Percentiles rank a stretch among this genome's conserved stretches.
Conservation (phyloP, 2,797 vertebrate genomes). For the Gymnodraco acuticeps region DNA sequence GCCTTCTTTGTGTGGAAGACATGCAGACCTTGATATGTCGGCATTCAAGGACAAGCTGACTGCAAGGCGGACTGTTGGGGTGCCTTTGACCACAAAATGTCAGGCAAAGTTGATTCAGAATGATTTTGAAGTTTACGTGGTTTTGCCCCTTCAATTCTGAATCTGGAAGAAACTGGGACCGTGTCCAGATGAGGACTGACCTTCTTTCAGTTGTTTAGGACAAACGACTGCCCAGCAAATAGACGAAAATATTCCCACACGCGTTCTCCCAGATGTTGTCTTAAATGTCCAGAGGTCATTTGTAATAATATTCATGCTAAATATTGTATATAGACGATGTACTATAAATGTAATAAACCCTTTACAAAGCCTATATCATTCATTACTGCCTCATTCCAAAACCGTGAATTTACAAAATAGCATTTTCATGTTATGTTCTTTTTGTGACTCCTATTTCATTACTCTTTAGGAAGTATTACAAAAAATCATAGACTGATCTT, state of each 20-base stretch:
- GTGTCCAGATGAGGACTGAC: background rate
- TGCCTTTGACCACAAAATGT: background rate
- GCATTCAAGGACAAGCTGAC: background rate
- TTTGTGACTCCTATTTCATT: background rate
- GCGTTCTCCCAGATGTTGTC: background rate
- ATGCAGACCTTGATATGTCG: constrained; percentile 5
- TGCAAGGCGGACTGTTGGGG: background rate
- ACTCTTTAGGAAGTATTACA: background rate
- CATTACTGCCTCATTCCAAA: background rate
- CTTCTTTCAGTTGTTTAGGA: constrained; percentile 6
- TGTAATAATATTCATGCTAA: constrained; percentile 47
- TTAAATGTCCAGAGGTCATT: constrained; percentile 37
- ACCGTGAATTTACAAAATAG: background rate
- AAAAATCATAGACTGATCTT: background rate
- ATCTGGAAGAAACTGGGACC: background rate
- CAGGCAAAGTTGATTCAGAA: background rate
- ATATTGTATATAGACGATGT: constrained; percentile 66
- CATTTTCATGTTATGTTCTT: too few relatives aligned
- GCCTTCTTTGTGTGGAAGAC: background rate
- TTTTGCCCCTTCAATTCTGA: background rate
- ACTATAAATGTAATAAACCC: constrained; percentile 64
- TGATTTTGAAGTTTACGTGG: too few relatives aligned
- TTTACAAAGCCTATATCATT: background rate
- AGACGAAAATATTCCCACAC: constrained; percentile 16
- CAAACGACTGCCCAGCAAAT: background rate